Evolutionary conservation across 2,888 invertebrate genomes (phyloP).

Genomic region (Sipunculus nudus): DNA sequence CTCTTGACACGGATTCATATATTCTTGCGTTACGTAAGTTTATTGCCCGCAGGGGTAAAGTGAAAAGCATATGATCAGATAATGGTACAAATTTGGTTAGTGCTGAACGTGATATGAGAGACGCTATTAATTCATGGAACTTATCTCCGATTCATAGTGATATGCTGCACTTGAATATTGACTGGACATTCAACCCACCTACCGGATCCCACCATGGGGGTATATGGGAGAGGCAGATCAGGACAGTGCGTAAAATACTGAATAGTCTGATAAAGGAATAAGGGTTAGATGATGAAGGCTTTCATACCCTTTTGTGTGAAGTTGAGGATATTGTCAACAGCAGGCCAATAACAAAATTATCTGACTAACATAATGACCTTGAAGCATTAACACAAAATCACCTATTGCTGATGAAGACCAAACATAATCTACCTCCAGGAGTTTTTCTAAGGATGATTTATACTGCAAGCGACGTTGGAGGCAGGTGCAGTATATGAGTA

Average conservation of each 20-base stretch:
- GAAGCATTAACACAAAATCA: background rate
- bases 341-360: background rate
- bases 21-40: conserved; percentile 5
- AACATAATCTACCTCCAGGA: conserved; percentile 14
- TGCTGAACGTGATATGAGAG: background rate
- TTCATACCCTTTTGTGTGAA: conserved; percentile 1
- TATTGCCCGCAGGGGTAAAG: background rate
- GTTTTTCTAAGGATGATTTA: conserved; percentile 14
- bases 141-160: background rate
- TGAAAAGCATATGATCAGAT: background rate
- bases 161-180: background rate
- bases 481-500: conserved; percentile 27
- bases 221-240: background rate
- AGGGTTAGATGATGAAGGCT: background rate
- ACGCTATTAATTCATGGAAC: background rate
- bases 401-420: background rate
- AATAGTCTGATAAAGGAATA: background rate
- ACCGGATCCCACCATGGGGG: conserved; percentile 3
- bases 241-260: background rate
- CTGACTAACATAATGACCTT: background rate
- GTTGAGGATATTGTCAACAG: background rate
- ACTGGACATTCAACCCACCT: conserved; percentile 9
- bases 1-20: conserved; percentile 1
- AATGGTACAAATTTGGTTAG: conserved; percentile 2
- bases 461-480: conserved; percentile 30